A percentile compares a stretch with the other conserved stretches of the same genome.
Evolutionary conservation across 2,888 invertebrate genomes (phyloP).

Genomic region (Gymnoscelis rufifasciata): DNA sequence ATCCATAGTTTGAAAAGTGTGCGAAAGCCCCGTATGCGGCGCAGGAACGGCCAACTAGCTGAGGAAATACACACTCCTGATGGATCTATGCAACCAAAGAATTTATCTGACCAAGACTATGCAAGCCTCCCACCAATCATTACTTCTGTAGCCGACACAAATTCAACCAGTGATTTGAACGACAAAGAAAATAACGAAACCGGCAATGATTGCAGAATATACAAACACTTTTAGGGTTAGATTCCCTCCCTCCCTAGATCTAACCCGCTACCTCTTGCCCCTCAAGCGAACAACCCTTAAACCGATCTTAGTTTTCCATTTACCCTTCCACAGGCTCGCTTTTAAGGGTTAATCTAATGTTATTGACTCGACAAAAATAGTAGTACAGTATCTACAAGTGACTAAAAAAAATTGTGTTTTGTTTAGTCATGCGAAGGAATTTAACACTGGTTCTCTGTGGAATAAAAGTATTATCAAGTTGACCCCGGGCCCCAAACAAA

Average conservation of each 20-base stretch:
- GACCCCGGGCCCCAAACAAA: not conserved
- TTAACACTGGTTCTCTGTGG: not conserved
- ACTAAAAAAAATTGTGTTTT: too few species aligned
- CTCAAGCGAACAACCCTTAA: too few species aligned
- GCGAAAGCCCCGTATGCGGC: constrained; percentile 54
- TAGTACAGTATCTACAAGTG: too few species aligned
- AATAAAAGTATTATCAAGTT: not conserved
- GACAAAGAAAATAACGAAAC: constrained; percentile 76
- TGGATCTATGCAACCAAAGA: constrained; percentile 59
- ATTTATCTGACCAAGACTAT: constrained; percentile 71
- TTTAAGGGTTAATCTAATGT: too few species aligned
- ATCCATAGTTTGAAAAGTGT: constrained; percentile 53
- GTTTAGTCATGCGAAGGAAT: too few species aligned
- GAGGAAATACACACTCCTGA: constrained; percentile 53
- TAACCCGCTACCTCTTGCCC: too few species aligned
- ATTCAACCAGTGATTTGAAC: constrained; percentile 67
- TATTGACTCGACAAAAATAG: too few species aligned
- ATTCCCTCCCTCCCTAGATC: too few species aligned
- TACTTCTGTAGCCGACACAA: constrained; percentile 73
- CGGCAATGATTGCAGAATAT: too few species aligned
- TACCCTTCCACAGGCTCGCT: too few species aligned
- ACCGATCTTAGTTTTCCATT: too few species aligned
- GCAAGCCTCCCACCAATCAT: constrained; percentile 86
- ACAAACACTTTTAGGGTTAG: too few species aligned
- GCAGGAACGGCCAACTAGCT: constrained; percentile 50